These are phyloP conservation scores for Boloria selene DNA, from an alignment of 2,888 invertebrate genomes.

Conservation along the genomic window DNA sequence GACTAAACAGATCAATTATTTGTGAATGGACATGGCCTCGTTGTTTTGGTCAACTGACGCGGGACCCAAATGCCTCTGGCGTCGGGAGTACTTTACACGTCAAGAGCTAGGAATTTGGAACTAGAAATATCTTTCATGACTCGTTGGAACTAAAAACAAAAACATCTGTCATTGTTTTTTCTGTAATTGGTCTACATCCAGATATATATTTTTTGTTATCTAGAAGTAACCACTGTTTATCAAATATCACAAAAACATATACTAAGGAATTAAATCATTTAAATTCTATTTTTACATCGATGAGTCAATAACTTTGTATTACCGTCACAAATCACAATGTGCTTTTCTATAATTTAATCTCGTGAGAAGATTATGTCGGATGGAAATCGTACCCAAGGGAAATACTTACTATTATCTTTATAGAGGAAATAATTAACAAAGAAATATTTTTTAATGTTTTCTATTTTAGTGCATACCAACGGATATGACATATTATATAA, in stretches of 20 bases:
- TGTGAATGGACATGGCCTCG: conserved; percentile 68
- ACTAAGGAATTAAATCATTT: conserved; percentile 18
- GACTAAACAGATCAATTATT: conserved; percentile 50
- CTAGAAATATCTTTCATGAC: conserved; percentile 37
- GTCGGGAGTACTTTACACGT: conserved; percentile 52
- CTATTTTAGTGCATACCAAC: no score
- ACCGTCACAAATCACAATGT: background rate
- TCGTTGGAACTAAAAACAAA: conserved; percentile 39
- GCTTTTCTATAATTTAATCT: background rate
- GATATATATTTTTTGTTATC: conserved; percentile 12
- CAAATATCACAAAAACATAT: no score
- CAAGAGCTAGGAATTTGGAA: conserved; percentile 42
- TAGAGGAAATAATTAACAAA: no score
- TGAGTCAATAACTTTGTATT: conserved; percentile 37
- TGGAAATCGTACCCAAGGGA: conserved; percentile 14
- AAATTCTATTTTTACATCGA: conserved; percentile 42
- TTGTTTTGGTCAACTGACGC: conserved; percentile 72
- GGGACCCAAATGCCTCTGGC: conserved; percentile 61
- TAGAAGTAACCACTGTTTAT: no score
- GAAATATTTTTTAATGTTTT: no score
- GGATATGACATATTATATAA: no score
- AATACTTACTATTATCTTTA: conserved; percentile 42
- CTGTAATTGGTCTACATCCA: conserved; percentile 30
- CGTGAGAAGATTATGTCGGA: conserved; percentile 41
- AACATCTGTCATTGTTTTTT: conserved; percentile 37